Percentiles rank a stretch among this genome's conserved stretches.
These are phyloP conservation scores for Halcyon senegalensis DNA, from an alignment of 2,113 vertebrate species.

Conservation along the genomic window DNA sequence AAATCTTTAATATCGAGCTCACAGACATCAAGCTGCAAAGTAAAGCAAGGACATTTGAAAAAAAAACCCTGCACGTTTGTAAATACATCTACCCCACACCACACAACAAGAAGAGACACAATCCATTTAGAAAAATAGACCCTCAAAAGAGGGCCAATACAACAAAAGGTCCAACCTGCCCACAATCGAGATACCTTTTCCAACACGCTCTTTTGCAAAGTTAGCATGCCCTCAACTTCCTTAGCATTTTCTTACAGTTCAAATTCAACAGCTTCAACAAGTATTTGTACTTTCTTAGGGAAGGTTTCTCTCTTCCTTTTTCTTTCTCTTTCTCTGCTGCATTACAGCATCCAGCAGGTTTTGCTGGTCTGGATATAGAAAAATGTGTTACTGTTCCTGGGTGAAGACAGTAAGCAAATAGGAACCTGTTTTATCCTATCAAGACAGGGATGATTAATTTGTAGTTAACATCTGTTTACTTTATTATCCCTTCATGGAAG, in stretches of 20 bases:
- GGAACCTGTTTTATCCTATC: not conserved
- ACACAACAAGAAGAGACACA: rapidly evolving
- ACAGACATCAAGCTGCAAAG: not conserved
- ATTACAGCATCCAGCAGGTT: not conserved
- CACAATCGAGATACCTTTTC: rapidly evolving
- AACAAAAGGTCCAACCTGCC: not conserved
- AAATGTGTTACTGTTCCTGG: not conserved
- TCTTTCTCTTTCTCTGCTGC: not conserved
- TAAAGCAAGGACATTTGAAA: not conserved
- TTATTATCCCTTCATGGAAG: not conserved
- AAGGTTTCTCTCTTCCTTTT: not conserved
- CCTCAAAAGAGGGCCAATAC: not conserved
- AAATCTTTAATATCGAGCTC: not conserved
- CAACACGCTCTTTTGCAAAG: not conserved
- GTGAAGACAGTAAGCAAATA: not conserved
- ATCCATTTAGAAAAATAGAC: not conserved
- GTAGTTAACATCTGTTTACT: not conserved
- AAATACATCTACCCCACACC: rapidly evolving
- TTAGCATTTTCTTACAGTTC: not conserved
- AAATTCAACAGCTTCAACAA: rapidly evolving
- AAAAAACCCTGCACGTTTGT: rapidly evolving
- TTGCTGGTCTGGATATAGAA: not conserved
- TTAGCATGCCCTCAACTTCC: not conserved
- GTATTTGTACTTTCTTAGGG: not conserved
- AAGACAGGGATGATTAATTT: conserved; percentile 25